Evolutionary conservation across 2,888 invertebrate species (phyloP), one percentile per base, ranked within the genome.

Genomic region (Ormyrus nitidulus): DNA sequence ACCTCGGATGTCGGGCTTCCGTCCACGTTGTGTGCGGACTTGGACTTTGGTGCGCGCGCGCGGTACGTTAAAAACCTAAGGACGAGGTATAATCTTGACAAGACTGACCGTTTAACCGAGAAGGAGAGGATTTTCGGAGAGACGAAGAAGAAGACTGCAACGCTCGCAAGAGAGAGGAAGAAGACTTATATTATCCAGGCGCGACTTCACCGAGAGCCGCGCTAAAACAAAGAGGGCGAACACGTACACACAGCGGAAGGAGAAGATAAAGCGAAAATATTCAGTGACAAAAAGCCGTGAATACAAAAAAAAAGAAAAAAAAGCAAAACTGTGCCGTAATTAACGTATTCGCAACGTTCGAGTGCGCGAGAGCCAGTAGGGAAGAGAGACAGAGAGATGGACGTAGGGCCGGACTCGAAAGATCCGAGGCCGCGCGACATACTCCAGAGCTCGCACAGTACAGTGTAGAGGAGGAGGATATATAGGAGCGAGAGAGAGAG

Each of bases 371-470:
- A 56, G 49, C 11, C 44, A 51, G 51, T 44, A 58, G 68, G 58
- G 9, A 49, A 34, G 46, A 61, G 49, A 19, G 61, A 62, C 53
- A 48, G 66, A 79, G 81, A 68, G 85, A 86, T 86, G 86, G 85
- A 85, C 85, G 84, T 83, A 82, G 82, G 81, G 81, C 82, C 81
- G 80, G 81, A 83, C 81, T 77, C 83, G 83, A 81, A 69, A 82
- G 77, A 80, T 56, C 77, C 78, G 83, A 84, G 81, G 82, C 81
- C 79, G 77, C 81, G 82, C 79, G 82, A 83, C 62, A 68, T 68
- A 59, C 71, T 61, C 74, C 54, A 70, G 53, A 74, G 53, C 56
- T 54, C 64, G 44, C 9, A 46, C 56, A 68, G 62, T 58, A 65
- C 62, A 61, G 77, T 64, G 69, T 73, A 73, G 54, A 64, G 13